Percentiles rank a stretch among this genome's conserved stretches.
Evolutionary conservation across 2,113 vertebrate species (phyloP).

Genomic region (Montifringilla adamsi): DNA sequence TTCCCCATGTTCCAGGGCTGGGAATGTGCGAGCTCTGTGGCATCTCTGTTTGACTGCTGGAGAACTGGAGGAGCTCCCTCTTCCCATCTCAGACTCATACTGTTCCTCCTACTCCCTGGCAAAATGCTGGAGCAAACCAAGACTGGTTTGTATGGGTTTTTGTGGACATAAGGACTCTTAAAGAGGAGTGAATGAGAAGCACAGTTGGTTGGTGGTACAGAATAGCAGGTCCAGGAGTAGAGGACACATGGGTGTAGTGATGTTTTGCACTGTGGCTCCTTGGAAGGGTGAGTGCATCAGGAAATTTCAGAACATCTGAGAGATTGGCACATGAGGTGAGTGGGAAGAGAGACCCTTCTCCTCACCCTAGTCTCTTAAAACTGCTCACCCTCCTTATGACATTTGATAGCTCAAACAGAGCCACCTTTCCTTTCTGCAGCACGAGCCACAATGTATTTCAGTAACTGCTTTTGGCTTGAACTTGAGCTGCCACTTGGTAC

Average conservation of each 20-base stretch:
- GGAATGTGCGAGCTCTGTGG: rapidly evolving
- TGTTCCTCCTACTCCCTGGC: not conserved
- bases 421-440: not conserved
- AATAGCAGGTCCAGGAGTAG: not conserved
- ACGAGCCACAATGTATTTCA: not conserved
- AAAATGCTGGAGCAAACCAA: not conserved
- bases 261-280: not conserved
- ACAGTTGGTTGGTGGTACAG: not conserved
- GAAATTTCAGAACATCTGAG: not conserved
- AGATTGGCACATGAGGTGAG: not conserved
- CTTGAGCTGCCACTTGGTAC: not conserved
- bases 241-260: not conserved
- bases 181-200: not conserved
- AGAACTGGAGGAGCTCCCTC: not conserved
- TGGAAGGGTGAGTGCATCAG: not conserved
- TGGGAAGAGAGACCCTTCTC: not conserved
- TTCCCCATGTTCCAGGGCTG: not conserved
- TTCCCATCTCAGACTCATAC: not conserved
- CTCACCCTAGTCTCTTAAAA: not conserved
- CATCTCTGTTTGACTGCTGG: not conserved
- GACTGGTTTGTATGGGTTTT: not conserved
- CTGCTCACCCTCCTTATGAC: not conserved
- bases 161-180: not conserved
- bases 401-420: not conserved
- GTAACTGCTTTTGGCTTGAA: not conserved